Evolutionary conservation across 2,888 invertebrate genomes (phyloP).

Genomic region (Ariolimax columbianus): DNA sequence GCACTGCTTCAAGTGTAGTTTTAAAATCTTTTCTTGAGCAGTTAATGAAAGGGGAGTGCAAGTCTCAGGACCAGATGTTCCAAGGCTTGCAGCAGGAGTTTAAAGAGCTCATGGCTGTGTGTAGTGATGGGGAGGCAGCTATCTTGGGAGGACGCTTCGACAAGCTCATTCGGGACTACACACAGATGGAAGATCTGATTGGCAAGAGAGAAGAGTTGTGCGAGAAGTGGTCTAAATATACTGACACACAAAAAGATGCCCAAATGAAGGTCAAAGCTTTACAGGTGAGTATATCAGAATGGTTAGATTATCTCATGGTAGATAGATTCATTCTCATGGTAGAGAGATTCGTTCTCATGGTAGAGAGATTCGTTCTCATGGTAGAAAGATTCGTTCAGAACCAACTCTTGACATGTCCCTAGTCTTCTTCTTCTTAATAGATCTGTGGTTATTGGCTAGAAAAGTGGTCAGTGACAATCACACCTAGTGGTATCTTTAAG

Average conservation of each 20-base stretch:
- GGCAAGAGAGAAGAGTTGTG: slow-evolving; percentile 74
- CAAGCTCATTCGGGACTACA: slow-evolving; percentile 87
- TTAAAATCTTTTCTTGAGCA: slow-evolving; percentile 78
- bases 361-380: too few species aligned
- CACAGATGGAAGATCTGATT: slow-evolving; percentile 79
- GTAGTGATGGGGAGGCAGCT: slow-evolving; percentile 87
- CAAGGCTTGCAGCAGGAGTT: slow-evolving; percentile 90
- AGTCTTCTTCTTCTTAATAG: too few species aligned
- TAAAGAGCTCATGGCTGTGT: slow-evolving; percentile 85
- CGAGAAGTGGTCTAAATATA: slow-evolving; percentile 85
- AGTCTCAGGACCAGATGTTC: slow-evolving; percentile 89
- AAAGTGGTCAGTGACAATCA: too few species aligned
- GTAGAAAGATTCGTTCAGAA: too few species aligned
- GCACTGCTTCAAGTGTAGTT: not conserved
- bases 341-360: too few species aligned
- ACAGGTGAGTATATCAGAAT: slow-evolving; percentile 79
- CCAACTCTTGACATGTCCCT: too few species aligned
- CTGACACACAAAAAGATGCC: slow-evolving; percentile 89
- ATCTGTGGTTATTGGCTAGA: too few species aligned
- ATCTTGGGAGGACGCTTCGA: slow-evolving; percentile 87
- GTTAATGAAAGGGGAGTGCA: slow-evolving; percentile 89
- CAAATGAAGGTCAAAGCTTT: slow-evolving; percentile 88
- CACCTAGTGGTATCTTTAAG: too few species aligned
- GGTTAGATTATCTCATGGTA: too few species aligned
- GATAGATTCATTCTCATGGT: too few species aligned